A percentile compares a stretch with the other conserved stretches of the same genome.
These are phyloP conservation scores for Ciconia nigra DNA, from an alignment of 2,797 vertebrate species.

Conservation along the genomic window DNA sequence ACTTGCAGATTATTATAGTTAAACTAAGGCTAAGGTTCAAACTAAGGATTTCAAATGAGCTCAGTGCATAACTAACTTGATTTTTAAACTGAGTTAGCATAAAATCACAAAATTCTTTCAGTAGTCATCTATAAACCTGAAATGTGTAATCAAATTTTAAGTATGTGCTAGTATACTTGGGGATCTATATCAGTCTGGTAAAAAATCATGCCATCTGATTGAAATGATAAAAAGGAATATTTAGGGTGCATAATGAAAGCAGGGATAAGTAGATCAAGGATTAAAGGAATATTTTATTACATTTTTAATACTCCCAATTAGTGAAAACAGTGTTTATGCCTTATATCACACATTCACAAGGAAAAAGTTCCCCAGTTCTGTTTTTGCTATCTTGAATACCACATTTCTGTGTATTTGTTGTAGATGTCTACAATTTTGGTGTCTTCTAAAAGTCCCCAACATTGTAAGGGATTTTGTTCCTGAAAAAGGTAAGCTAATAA, in stretches of 20 bases:
- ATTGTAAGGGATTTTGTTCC: background rate
- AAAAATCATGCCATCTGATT: background rate
- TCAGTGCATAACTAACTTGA: background rate
- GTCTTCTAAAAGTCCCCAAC: background rate
- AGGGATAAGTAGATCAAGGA: constrained; percentile 10
- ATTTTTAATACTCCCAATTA: background rate
- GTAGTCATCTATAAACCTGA: background rate
- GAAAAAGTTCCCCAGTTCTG: background rate
- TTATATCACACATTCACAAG: background rate
- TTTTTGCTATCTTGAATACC: background rate
- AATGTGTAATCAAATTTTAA: background rate
- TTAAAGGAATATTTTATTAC: constrained; percentile 28
- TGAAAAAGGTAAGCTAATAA: background rate
- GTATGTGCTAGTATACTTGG: background rate
- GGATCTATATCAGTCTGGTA: background rate
- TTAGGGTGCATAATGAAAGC: background rate
- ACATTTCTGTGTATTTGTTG: background rate
- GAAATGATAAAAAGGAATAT: constrained; percentile 38
- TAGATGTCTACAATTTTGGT: background rate
- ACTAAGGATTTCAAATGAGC: background rate
- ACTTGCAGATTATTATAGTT: background rate
- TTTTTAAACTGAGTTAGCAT: background rate
- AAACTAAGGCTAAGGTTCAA: background rate
- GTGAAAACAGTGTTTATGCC: background rate
- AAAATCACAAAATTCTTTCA: background rate